These are phyloP conservation scores for Sycophila sp. DNA, from an alignment of 1,140 invertebrate species.

Conservation along the genomic window DNA sequence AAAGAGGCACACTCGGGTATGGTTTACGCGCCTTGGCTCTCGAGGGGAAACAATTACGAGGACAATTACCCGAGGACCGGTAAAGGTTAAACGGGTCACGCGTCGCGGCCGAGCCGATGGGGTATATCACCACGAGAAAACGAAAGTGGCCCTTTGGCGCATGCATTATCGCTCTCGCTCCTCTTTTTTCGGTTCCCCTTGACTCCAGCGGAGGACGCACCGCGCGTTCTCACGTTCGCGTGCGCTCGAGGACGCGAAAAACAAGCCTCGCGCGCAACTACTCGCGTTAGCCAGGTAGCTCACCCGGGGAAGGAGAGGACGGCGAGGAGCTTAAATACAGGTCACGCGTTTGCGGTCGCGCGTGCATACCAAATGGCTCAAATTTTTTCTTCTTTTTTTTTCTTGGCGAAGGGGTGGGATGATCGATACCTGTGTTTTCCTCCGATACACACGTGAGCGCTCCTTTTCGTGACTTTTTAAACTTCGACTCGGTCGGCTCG, in stretches of 20 bases:
- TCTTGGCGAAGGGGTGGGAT: background rate
- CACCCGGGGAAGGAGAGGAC: slow-evolving; percentile 28
- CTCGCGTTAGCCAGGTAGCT: background rate
- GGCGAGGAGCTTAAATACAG: slow-evolving; percentile 47
- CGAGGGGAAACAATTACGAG: too few relatives aligned
- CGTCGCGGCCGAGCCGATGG: background rate
- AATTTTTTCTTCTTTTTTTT: background rate
- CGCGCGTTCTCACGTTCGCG: slow-evolving; percentile 53
- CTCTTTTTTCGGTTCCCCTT: too few relatives aligned
- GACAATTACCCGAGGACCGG: slow-evolving; percentile 14
- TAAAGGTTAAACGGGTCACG: slow-evolving; percentile 17
- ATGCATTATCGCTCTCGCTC: too few relatives aligned
- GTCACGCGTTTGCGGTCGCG: slow-evolving; percentile 43
- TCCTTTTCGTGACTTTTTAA: slow-evolving; percentile 33
- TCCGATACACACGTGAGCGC: slow-evolving; percentile 11
- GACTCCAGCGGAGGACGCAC: too few relatives aligned
- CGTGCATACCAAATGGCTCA: slow-evolving; percentile 14
- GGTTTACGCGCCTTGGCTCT: too few relatives aligned
- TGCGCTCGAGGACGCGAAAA: slow-evolving; percentile 25
- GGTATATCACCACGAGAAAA: slow-evolving; percentile 36
- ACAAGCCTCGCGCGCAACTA: background rate
- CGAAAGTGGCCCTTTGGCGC: slow-evolving; percentile 24
- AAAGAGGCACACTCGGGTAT: too few relatives aligned
- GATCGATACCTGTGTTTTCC: slow-evolving; percentile 21
- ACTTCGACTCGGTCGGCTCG: too few relatives aligned